Percentiles rank a stretch among this genome's conserved stretches.
These are phyloP conservation scores for Hydroisotoma schaefferi DNA, from an alignment of 2,888 invertebrate genomes.

Conservation along the genomic window DNA sequence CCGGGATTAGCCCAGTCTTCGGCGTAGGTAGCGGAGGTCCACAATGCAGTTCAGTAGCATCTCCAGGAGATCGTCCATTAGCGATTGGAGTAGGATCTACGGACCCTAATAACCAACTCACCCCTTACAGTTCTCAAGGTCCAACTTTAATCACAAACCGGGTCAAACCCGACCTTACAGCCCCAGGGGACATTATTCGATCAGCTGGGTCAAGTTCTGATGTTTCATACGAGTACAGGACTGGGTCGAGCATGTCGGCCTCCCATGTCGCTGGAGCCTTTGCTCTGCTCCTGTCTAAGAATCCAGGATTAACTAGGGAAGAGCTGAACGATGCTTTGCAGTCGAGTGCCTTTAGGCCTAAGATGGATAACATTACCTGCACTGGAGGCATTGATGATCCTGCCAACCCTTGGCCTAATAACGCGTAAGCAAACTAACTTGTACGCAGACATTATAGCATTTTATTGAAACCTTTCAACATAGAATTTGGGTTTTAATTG, in stretches of 20 bases:
- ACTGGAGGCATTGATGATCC: slow-evolving; percentile 26
- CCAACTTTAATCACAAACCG: slow-evolving; percentile 12
- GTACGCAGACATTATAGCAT: not conserved
- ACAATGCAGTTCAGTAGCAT: slow-evolving; percentile 26
- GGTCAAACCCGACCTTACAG: slow-evolving; percentile 31
- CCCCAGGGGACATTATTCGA: slow-evolving; percentile 30
- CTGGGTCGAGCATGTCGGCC: slow-evolving; percentile 24
- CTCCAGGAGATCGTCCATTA: slow-evolving; percentile 32
- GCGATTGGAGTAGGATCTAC: slow-evolving; percentile 38
- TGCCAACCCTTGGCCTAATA: slow-evolving; percentile 32
- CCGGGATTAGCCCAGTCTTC: slow-evolving; percentile 32
- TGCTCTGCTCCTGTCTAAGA: slow-evolving; percentile 25
- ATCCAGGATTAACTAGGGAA: slow-evolving; percentile 19
- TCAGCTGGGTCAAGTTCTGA: slow-evolving; percentile 20
- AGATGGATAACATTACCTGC: slow-evolving; percentile 20
- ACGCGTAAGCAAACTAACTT: slow-evolving; percentile 13
- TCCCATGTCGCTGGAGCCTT: slow-evolving; percentile 22
- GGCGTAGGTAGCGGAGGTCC: slow-evolving; percentile 29
- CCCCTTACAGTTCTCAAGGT: slow-evolving; percentile 26
- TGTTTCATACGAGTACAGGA: slow-evolving; percentile 2
- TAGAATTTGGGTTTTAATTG: not conserved
- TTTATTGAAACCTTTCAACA: not conserved
- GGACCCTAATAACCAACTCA: slow-evolving; percentile 16
- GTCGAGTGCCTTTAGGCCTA: slow-evolving; percentile 12
- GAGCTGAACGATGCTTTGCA: slow-evolving; percentile 20